Evolutionary conservation across 1,140 invertebrate species (phyloP).

Genomic region (Procambarus virginalis): DNA sequence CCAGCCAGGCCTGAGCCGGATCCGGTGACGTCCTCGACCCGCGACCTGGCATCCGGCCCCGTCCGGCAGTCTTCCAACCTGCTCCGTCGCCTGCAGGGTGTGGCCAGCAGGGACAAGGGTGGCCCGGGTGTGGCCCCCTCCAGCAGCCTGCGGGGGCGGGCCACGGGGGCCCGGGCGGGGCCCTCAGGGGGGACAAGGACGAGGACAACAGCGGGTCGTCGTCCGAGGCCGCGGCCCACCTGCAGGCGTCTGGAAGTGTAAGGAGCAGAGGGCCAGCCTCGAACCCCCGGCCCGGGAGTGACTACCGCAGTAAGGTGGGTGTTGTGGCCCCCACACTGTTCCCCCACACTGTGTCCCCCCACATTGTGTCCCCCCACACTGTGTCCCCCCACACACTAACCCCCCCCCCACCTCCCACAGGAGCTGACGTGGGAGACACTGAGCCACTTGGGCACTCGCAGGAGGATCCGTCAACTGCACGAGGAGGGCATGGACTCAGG

Average conservation of each 20-base stretch:
- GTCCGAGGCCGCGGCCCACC: conserved; percentile 26
- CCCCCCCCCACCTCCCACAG: too few species aligned
- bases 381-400: too few species aligned
- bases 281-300: background rate
- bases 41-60: conserved; percentile 41
- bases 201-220: conserved; percentile 58
- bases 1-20: conserved; percentile 63
- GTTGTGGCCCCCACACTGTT: background rate
- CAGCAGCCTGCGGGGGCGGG: conserved; percentile 23
- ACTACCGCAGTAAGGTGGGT: conserved; percentile 64
- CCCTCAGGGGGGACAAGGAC: conserved; percentile 50
- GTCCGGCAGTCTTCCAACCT: conserved; percentile 60
- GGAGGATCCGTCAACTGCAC: conserved; percentile 45
- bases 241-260: conserved; percentile 60
- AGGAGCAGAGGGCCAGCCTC: conserved; percentile 46
- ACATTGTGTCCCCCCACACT: too few species aligned
- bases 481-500: conserved; percentile 57
- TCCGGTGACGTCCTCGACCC: conserved; percentile 48
- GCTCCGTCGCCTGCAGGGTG: conserved; percentile 67
- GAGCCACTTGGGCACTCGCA: conserved; percentile 39
- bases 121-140: background rate
- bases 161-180: conserved; percentile 24
- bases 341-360: too few species aligned
- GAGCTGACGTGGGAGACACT: conserved; percentile 59
- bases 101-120: conserved; percentile 64